phyloP scores from a whole-genome alignment of 1,140 invertebrate species.

The Doryteuthis pealeii region DNA sequence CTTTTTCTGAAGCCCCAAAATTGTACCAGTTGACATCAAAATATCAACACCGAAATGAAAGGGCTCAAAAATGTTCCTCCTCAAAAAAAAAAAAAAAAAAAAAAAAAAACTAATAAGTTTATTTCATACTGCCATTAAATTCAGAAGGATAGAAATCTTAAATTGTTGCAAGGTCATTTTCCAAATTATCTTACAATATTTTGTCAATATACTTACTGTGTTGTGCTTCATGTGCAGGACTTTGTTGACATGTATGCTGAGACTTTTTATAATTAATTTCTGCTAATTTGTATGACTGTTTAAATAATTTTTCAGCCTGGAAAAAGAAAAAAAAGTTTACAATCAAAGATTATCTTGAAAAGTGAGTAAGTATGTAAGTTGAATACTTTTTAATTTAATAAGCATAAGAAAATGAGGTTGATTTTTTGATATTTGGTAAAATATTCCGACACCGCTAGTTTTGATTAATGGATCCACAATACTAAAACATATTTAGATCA shows the following conservation, averaged over 20 bases:
- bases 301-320: constrained; percentile 79
- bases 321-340: constrained; percentile 20
- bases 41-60: too few species aligned
- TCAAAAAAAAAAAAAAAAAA: too few species aligned
- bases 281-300: constrained; percentile 84
- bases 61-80: too few species aligned
- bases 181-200: too few species aligned
- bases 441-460: not conserved
- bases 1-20: too few species aligned
- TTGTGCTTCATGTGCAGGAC: constrained; percentile 74
- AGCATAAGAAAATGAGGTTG: not conserved
- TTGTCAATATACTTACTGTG: constrained; percentile 75
- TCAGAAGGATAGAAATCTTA: too few species aligned
- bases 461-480: too few species aligned
- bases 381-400: not conserved
- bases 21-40: too few species aligned
- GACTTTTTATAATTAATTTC: constrained; percentile 83
- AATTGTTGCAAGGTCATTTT: too few species aligned
- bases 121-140: too few species aligned
- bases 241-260: constrained; percentile 77
- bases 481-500: not conserved
- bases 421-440: not conserved
- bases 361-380: not conserved
- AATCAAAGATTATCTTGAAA: not conserved
- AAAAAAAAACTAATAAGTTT: too few species aligned